Evolutionary conservation across 2,888 invertebrate genomes (phyloP), one percentile per base, ranked within the genome.

Genomic region (Synergus japonicus): DNA sequence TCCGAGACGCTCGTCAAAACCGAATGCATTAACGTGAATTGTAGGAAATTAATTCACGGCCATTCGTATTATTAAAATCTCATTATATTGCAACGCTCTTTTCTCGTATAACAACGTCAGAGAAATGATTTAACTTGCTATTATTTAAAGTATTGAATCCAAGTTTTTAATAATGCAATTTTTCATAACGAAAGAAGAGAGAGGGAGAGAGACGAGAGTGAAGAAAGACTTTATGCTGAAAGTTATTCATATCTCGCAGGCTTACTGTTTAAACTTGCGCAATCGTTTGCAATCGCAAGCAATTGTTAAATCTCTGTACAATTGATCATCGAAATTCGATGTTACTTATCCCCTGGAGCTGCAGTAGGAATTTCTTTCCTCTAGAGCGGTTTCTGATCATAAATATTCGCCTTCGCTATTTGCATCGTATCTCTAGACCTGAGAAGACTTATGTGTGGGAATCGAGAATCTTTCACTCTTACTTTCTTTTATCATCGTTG

Each of bases 401-500:
- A n/a, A 9, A 15, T 54, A n/a, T 8, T 54, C 54, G n/a, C 54
- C 54, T 54, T n/a, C 54, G 54, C n/a, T 54, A 8, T 54, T n/a
- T n/a, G 54, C n/a, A n/a, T 54, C 8, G 54, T 54, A n/a, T 22
- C 22, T 12, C 18, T 22, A 3, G 12, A 60, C 10, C 22, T 22
- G 22, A 60, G 22, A 22, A 22, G 10, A 60, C 12, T 22, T 63
- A 66, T 58, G 66, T 37, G 43, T 76, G 54, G 67, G 65, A 66
- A 66, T 18, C 29, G 22, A 10, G 67, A 18, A 44, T 49, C 81
- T 67, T 69, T 79, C 44, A 81, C 81, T 82, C 79, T 83, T 69
- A 64, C 82, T 84, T 82, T 82, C 81, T 46, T 80, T 79, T 77
- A 76, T 66, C 79, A 79, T 64, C 69, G 41, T 49, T 76, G 76